Conservation (phyloP, 2,113 vertebrate species). For the Oriolus oriolus region DNA sequence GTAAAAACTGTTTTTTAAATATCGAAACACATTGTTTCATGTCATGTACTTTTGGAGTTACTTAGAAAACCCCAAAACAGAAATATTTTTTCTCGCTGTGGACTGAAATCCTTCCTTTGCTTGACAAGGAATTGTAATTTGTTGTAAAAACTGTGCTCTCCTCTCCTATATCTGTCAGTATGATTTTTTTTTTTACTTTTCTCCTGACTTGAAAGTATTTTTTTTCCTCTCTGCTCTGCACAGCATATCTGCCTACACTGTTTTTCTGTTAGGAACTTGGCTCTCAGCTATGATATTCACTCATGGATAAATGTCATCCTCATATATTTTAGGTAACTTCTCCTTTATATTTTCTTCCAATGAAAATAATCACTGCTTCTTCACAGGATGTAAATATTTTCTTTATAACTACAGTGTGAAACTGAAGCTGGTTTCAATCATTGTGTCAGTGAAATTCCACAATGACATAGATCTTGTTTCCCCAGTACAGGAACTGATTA, state of each 20-base stretch:
- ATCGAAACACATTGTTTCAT: neutral
- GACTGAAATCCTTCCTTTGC: neutral
- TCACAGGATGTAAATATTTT: constrained; percentile 35
- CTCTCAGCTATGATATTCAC: neutral
- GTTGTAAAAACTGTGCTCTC: neutral
- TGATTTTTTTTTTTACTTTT: neutral
- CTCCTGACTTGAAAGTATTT: neutral
- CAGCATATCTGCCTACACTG: neutral
- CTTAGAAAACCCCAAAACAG: neutral
- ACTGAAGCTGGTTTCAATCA: constrained; percentile 4
- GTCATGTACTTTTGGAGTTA: neutral
- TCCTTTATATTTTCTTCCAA: constrained; percentile 6
- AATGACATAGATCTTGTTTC: constrained; percentile 23
- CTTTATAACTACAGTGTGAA: constrained; percentile 1
- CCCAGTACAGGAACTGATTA: neutral
- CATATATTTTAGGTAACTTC: neutral
- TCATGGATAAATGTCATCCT: neutral
- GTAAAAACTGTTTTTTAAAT: neutral
- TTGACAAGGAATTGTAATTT: neutral
- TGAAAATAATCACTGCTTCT: neutral
- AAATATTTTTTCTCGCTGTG: neutral
- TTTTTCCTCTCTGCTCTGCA: neutral
- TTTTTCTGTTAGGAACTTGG: neutral
- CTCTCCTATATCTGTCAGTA: neutral
- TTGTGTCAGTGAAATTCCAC: constrained; percentile 39